phyloP scores from a whole-genome alignment of 1,140 invertebrate species.

The Radopholus similis region DNA sequence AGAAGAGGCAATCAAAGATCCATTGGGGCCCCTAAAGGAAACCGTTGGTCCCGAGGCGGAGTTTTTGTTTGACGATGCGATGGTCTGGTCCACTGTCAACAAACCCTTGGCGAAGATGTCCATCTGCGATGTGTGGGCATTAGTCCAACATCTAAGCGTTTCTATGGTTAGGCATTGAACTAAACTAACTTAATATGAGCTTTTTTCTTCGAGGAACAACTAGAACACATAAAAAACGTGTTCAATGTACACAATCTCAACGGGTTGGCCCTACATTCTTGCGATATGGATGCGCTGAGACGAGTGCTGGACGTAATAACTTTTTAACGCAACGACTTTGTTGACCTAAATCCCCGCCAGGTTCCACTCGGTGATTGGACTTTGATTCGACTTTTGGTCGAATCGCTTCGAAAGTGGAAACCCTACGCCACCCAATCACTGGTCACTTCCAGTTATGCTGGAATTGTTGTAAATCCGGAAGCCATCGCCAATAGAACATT shows the following conservation, averaged over 20 bases:
- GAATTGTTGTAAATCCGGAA: neutral
- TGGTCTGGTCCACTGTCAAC: constrained; percentile 42
- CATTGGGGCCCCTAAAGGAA: constrained; percentile 27
- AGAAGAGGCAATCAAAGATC: constrained; percentile 12
- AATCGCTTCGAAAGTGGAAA: constrained; percentile 51
- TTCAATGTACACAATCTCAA: constrained; percentile 51
- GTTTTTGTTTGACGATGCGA: constrained; percentile 48
- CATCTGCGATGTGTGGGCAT: neutral
- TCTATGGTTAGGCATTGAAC: neutral
- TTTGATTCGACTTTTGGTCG: constrained; percentile 49
- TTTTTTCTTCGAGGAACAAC: neutral
- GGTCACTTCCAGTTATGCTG: constrained; percentile 16
- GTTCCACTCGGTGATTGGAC: constrained; percentile 56
- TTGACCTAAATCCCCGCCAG: constrained; percentile 24
- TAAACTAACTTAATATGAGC: neutral
- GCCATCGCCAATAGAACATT: neutral
- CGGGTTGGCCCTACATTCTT: constrained; percentile 53
- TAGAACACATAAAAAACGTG: constrained; percentile 15
- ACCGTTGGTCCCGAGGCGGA: constrained; percentile 36
- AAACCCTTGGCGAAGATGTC: constrained; percentile 53
- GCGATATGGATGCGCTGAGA: constrained; percentile 51
- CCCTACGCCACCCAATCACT: constrained; percentile 27
- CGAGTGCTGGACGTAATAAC: constrained; percentile 33
- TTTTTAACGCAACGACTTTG: neutral
- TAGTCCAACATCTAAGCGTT: constrained; percentile 5